Evolutionary conservation across 2,888 invertebrate genomes (phyloP).

Genomic region (Eupithecia insigniata): DNA sequence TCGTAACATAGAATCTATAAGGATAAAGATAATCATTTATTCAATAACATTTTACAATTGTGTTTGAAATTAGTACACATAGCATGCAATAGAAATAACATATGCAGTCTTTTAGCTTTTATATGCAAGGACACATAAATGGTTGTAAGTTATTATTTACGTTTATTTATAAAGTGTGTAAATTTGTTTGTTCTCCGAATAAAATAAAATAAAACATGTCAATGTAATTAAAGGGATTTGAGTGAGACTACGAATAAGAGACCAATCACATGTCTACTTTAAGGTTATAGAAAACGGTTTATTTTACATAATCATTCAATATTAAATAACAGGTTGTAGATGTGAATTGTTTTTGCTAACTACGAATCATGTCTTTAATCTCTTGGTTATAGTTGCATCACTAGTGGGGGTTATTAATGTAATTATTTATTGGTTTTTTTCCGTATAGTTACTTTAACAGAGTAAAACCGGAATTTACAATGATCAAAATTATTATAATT

Average conservation of each 20-base stretch:
- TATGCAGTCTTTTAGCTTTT: too few species aligned
- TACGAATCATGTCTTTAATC: background rate
- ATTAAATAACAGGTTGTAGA: background rate
- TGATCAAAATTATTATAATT: background rate
- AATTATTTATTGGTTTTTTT: background rate
- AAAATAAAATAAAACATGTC: too few species aligned
- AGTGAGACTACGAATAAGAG: conserved; percentile 9
- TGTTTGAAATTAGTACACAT: too few species aligned
- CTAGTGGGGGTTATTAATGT: background rate
- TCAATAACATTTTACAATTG: too few species aligned
- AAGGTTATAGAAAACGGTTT: too few species aligned
- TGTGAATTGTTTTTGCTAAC: too few species aligned
- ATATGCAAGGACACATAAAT: too few species aligned
- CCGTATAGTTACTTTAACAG: background rate
- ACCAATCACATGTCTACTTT: background rate
- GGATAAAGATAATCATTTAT: conserved; percentile 17
- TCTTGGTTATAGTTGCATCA: background rate
- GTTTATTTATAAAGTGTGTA: too few species aligned
- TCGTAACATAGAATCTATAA: conserved; percentile 20
- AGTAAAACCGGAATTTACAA: background rate
- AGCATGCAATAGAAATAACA: too few species aligned
- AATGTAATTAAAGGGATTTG: too few species aligned
- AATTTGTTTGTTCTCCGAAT: too few species aligned
- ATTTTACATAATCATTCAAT: background rate
- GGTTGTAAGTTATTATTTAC: too few species aligned